Evolutionary conservation across 2,888 invertebrate species (phyloP).

Genomic region (Nyleta sp.): DNA sequence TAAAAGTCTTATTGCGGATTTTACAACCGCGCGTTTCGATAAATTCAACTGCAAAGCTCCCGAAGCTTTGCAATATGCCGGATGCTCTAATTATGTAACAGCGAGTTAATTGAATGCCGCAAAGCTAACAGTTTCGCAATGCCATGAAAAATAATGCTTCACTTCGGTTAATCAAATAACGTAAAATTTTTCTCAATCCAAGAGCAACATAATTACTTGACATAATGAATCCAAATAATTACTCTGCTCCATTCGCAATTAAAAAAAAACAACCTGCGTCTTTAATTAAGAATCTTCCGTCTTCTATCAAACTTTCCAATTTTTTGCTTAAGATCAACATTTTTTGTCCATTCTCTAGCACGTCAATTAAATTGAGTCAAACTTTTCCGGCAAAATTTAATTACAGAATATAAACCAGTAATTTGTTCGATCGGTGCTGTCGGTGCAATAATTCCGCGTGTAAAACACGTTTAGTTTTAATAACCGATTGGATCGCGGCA

Average conservation of each 20-base stretch:
- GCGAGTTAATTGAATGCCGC: constrained; percentile 42
- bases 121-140: constrained; percentile 16
- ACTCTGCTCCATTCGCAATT: too few relatives aligned
- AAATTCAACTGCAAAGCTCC: constrained; percentile 52
- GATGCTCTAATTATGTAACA: constrained; percentile 53
- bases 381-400: too few relatives aligned
- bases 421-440: not conserved
- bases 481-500: constrained; percentile 16
- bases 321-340: too few relatives aligned
- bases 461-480: constrained; percentile 20
- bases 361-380: too few relatives aligned
- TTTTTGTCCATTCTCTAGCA: too few relatives aligned
- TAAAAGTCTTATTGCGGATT: constrained; percentile 64
- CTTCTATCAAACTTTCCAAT: too few relatives aligned
- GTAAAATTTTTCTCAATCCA: too few relatives aligned
- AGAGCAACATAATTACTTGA: too few relatives aligned
- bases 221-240: too few relatives aligned
- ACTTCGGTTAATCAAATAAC: not conserved
- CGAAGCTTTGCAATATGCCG: constrained; percentile 49
- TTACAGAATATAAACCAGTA: not conserved
- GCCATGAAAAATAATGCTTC: constrained; percentile 3
- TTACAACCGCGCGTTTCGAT: constrained; percentile 55
- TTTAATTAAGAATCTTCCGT: too few relatives aligned
- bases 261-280: too few relatives aligned
- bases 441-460: not conserved